These are phyloP conservation scores for Spermophilus dauricus DNA, from an alignment of 2,113 vertebrate genomes.

Conservation along the genomic window DNA sequence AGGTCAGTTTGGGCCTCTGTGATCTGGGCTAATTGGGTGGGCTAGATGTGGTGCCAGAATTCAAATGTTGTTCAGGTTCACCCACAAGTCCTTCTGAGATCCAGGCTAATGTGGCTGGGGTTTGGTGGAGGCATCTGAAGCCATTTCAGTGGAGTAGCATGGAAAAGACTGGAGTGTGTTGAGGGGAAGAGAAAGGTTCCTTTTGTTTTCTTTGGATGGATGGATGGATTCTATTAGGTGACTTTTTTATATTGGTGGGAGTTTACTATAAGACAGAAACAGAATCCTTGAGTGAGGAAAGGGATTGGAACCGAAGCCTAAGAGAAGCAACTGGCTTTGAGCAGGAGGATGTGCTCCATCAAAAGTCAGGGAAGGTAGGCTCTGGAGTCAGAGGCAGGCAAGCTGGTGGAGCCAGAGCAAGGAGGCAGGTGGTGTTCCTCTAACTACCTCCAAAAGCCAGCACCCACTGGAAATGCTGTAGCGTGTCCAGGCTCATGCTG, in stretches of 20 bases:
- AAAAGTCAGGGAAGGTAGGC: not conserved
- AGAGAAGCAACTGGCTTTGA: not conserved
- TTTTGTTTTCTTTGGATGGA: not conserved
- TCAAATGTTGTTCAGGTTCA: not conserved
- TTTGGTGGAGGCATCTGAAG: not conserved
- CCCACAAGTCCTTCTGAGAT: not conserved
- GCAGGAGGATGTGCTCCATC: not conserved
- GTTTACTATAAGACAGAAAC: not conserved
- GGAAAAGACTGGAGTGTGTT: too few relatives aligned
- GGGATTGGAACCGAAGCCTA: not conserved
- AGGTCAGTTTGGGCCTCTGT: not conserved
- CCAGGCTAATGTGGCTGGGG: not conserved
- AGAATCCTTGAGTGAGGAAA: not conserved
- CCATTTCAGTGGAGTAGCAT: not conserved
- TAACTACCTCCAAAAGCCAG: not conserved
- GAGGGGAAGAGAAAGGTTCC: not conserved
- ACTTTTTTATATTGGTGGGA: not conserved
- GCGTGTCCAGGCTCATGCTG: not conserved
- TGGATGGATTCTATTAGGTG: not conserved
- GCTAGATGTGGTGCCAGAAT: not conserved
- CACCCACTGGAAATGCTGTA: not conserved
- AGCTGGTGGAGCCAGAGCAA: not conserved
- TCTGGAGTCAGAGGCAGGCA: not conserved
- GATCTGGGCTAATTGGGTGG: not conserved
- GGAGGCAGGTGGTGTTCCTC: not conserved